Conservation (phyloP, 2,797 vertebrate species). For the Sebastes trivittatus region DNA sequence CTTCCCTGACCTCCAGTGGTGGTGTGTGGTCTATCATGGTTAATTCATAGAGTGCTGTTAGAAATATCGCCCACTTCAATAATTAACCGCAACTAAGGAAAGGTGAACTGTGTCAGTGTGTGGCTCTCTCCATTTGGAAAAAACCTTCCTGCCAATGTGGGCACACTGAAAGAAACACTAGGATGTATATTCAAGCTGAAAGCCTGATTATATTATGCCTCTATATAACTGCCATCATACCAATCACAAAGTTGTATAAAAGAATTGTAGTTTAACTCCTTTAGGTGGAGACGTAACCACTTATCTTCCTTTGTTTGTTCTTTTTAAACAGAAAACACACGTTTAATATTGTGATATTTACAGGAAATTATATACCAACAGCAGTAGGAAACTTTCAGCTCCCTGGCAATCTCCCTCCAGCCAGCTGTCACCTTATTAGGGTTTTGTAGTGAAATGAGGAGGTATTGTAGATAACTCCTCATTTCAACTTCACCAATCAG, state of each 20-base stretch:
- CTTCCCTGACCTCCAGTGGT: slow-evolving; percentile 7
- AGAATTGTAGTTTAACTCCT: neutral
- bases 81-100: slow-evolving; percentile 44
- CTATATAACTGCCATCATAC: neutral
- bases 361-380: too few relatives aligned
- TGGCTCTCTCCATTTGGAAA: neutral
- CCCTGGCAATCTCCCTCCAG: too few relatives aligned
- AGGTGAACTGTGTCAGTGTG: neutral
- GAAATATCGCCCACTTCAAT: slow-evolving; percentile 44
- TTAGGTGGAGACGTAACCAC: too few relatives aligned
- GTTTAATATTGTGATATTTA: too few relatives aligned
- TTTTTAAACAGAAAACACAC: too few relatives aligned
- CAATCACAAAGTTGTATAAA: neutral
- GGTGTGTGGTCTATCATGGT: slow-evolving; percentile 19
- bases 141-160: neutral
- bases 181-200: slow-evolving; percentile 7
- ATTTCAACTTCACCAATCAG: neutral
- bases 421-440: too few relatives aligned
- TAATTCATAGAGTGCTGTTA: slow-evolving; percentile 45
- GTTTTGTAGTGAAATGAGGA: too few relatives aligned
- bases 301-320: too few relatives aligned
- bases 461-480: too few relatives aligned
- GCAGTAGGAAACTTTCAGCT: too few relatives aligned
- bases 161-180: neutral
- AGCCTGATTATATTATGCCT: neutral